A percentile compares a stretch with the other conserved stretches of the same genome.
Evolutionary conservation across 1,140 invertebrate species (phyloP).

Genomic region (Phocides pigmalion): DNA sequence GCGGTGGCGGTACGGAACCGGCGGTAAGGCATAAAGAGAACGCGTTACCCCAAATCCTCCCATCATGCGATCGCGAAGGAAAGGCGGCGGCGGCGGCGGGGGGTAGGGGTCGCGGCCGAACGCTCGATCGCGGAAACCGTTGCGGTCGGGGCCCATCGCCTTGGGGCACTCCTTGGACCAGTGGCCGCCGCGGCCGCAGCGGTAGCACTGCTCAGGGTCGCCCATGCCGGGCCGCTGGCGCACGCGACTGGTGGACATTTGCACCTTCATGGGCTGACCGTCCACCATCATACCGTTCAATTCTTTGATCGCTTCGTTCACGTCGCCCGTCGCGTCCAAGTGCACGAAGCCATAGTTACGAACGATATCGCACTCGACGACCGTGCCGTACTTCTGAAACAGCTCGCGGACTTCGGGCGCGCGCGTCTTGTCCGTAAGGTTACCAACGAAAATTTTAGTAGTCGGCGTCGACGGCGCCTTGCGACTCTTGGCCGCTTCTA

Average conservation of each 20-base stretch:
- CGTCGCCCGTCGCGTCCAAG: slow-evolving; percentile 91
- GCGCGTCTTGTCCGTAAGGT: slow-evolving; percentile 94
- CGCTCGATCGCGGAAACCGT: slow-evolving; percentile 92
- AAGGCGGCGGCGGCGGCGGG: slow-evolving; percentile 92
- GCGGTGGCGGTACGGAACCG: slow-evolving; percentile 47
- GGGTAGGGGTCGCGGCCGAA: slow-evolving; percentile 93
- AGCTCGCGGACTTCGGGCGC: slow-evolving; percentile 93
- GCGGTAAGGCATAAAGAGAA: slow-evolving; percentile 51
- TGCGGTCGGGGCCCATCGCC: slow-evolving; percentile 89
- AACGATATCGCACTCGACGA: slow-evolving; percentile 95
- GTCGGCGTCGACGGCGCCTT: slow-evolving; percentile 93
- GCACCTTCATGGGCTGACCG: slow-evolving; percentile 94
- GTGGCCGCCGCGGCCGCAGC: slow-evolving; percentile 96
- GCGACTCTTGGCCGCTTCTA: slow-evolving; percentile 94
- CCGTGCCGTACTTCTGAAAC: slow-evolving; percentile 94
- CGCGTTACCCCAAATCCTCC: slow-evolving; percentile 92
- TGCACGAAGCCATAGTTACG: slow-evolving; percentile 96
- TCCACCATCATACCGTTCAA: slow-evolving; percentile 93
- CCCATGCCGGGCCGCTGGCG: slow-evolving; percentile 97
- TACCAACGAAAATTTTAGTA: slow-evolving; percentile 95
- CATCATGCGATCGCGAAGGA: slow-evolving; percentile 94
- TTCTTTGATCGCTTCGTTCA: slow-evolving; percentile 94
- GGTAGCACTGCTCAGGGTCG: slow-evolving; percentile 96
- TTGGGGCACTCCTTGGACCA: slow-evolving; percentile 97
- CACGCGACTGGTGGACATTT: slow-evolving; percentile 95